phyloP scores from a whole-genome alignment of 2,797 vertebrate species.

The Falco naumanni region DNA sequence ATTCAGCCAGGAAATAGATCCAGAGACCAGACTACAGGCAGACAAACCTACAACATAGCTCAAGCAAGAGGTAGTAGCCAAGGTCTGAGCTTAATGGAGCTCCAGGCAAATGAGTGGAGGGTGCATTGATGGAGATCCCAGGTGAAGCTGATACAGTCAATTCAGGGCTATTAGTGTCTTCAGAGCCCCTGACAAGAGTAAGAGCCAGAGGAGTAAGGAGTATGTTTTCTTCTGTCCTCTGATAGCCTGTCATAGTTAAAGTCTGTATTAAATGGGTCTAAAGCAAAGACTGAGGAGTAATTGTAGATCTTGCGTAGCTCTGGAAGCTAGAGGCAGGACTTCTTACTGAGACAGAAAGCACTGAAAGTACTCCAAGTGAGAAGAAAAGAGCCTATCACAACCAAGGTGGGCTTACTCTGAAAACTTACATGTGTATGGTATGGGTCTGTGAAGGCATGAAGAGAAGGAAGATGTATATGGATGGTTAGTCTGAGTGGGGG shows the following conservation, averaged over 20 bases:
- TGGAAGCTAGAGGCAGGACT: neutral
- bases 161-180: neutral
- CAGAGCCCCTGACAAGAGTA: neutral
- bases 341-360: neutral
- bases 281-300: neutral
- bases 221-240: neutral
- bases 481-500: too few species aligned
- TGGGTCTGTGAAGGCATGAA: neutral
- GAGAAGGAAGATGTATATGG: too few species aligned
- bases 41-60: neutral
- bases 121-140: neutral
- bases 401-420: neutral
- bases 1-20: neutral
- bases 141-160: neutral
- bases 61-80: neutral
- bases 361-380: neutral
- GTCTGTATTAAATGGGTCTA: neutral
- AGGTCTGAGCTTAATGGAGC: neutral
- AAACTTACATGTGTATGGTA: neutral
- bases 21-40: neutral
- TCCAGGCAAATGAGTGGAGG: neutral
- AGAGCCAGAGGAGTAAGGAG: neutral
- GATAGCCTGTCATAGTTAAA: neutral
- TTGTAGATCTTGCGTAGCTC: neutral
- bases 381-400: neutral